Evolutionary conservation across 2,797 vertebrate genomes (phyloP).

Genomic region (Ceryle rudis): DNA sequence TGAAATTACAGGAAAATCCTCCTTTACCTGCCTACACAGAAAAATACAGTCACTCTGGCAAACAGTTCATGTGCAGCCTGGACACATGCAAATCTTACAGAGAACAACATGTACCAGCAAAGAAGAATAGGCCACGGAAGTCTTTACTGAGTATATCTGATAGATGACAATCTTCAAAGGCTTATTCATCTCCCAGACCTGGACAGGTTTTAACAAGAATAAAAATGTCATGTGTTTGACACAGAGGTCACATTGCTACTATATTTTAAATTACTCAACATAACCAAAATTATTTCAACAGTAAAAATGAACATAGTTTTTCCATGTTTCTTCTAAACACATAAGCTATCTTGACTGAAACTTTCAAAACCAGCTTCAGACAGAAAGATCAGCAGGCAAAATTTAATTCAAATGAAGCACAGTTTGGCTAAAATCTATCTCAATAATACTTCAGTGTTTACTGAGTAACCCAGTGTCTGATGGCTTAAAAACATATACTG

Average conservation of each 20-base stretch:
- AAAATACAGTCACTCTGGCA: not conserved
- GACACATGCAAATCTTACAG: not conserved
- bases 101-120: not conserved
- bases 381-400: not conserved
- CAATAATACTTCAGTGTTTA: not conserved
- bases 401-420: not conserved
- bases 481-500: not conserved
- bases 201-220: not conserved
- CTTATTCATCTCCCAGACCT: not conserved
- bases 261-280: not conserved
- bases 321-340: not conserved
- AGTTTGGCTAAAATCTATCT: not conserved
- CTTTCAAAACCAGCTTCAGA: not conserved
- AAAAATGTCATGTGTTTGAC: not conserved
- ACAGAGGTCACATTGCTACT: not conserved
- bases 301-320: rapidly evolving
- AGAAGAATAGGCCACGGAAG: not conserved
- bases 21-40: not conserved
- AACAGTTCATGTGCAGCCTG: not conserved
- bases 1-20: not conserved
- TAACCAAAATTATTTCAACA: not conserved
- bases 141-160: not conserved
- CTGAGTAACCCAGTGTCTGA: not conserved
- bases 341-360: not conserved
- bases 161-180: not conserved